These are phyloP conservation scores for Bombus sibiricus DNA, from an alignment of 1,140 invertebrate genomes.

Conservation along the genomic window DNA sequence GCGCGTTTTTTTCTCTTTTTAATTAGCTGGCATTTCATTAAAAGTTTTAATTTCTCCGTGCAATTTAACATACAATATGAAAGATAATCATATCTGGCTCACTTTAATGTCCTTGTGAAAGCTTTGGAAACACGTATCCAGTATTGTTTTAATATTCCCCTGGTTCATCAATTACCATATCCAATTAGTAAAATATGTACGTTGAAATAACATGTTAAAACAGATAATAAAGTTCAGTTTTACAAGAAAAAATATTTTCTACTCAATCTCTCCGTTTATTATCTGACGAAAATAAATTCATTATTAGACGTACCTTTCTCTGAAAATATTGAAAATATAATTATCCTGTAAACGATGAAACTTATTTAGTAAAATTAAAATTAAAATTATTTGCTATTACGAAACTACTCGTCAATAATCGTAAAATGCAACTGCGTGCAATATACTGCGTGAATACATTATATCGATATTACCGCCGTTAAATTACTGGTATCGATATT, in stretches of 20 bases:
- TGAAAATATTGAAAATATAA: not conserved
- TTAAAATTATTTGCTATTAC: too few species aligned
- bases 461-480: not conserved
- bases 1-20: too few species aligned
- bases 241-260: not conserved
- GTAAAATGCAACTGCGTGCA: not conserved
- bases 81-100: not conserved
- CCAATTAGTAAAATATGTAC: not conserved
- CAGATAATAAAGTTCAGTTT: not conserved
- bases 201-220: not conserved
- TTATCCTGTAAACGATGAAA: too few species aligned
- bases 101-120: not conserved
- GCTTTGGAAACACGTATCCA: not conserved
- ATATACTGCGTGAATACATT: not conserved
- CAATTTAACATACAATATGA: conserved; percentile 11
- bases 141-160: not conserved
- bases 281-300: not conserved
- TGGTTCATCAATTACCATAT: not conserved
- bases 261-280: not conserved
- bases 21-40: conserved; percentile 25
- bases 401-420: not conserved
- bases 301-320: not conserved
- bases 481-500: not conserved
- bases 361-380: too few species aligned
- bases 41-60: conserved; percentile 29